These are phyloP conservation scores for Ptiloglossa arizonensis DNA, from an alignment of 1,140 invertebrate species.

Conservation along the genomic window DNA sequence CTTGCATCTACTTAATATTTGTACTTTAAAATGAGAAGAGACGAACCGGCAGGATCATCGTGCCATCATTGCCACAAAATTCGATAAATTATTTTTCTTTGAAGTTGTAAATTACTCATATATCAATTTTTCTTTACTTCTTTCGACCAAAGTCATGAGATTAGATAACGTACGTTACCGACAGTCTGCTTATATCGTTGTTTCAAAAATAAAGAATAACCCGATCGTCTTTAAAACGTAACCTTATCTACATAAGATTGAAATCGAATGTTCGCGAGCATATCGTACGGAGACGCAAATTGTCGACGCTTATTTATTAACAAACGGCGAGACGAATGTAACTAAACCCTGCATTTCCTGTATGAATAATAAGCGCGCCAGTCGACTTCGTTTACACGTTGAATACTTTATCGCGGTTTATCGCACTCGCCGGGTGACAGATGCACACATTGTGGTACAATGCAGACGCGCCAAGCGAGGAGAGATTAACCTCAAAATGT, in stretches of 20 bases:
- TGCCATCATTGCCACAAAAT: no score
- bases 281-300: background rate
- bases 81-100: no score
- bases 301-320: background rate
- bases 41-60: no score
- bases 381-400: background rate
- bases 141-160: background rate
- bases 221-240: no score
- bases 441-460: no score
- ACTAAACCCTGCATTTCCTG: background rate
- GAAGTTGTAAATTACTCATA: background rate
- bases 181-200: background rate
- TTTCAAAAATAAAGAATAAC: background rate
- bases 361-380: background rate
- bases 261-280: background rate
- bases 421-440: background rate
- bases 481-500: slow-evolving; percentile 2
- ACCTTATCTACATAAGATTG: background rate
- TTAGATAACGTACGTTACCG: slow-evolving; percentile 27
- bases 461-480: slow-evolving; percentile 31
- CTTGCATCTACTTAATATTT: no score
- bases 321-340: no score
- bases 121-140: slow-evolving; percentile 4
- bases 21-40: no score
- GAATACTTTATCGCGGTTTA: slow-evolving; percentile 13